A percentile compares a stretch with the other conserved stretches of the same genome.
These are phyloP conservation scores for Holothuria scabra DNA, from an alignment of 53 echinoderm and acorn worm genomes.

Conservation along the genomic window DNA sequence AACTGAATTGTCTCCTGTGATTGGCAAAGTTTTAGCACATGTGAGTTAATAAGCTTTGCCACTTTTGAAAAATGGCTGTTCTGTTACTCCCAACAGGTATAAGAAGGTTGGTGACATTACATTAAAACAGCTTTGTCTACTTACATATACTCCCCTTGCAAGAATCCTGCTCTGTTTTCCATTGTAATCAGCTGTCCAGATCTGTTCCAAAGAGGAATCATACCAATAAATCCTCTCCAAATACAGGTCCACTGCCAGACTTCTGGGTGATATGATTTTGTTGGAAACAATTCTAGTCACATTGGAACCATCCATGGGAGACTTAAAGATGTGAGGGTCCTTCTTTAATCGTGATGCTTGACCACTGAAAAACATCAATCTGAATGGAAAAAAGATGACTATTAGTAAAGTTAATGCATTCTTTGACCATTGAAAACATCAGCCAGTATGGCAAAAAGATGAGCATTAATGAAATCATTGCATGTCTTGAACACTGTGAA, in stretches of 20 bases:
- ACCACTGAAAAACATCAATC: slow-evolving; percentile 79
- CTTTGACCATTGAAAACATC: no score
- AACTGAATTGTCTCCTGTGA: no score
- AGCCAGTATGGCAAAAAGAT: no score
- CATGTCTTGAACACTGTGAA: no score
- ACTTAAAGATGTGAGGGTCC: slow-evolving; percentile 52
- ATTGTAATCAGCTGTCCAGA: slow-evolving; percentile 70
- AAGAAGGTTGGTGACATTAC: no score
- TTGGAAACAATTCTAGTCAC: slow-evolving; percentile 49
- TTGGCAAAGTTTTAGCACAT: no score
- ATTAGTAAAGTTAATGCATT: no score
- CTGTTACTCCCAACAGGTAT: no score
- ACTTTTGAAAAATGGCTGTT: no score
- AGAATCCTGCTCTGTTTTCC: slow-evolving; percentile 62
- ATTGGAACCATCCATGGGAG: slow-evolving; percentile 77
- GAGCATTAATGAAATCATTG: no score
- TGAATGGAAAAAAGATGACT: slow-evolving; percentile 21
- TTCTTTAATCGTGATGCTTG: slow-evolving; percentile 41
- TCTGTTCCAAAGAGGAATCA: slow-evolving; percentile 77
- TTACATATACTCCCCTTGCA: slow-evolving; percentile 61
- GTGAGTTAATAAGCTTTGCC: no score
- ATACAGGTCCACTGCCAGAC: slow-evolving; percentile 74
- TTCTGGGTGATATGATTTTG: slow-evolving; percentile 77
- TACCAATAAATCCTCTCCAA: slow-evolving; percentile 81
- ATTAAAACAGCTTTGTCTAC: background rate